phyloP scores from a whole-genome alignment of 2,797 vertebrate species.

The Myripristis murdjan region DNA sequence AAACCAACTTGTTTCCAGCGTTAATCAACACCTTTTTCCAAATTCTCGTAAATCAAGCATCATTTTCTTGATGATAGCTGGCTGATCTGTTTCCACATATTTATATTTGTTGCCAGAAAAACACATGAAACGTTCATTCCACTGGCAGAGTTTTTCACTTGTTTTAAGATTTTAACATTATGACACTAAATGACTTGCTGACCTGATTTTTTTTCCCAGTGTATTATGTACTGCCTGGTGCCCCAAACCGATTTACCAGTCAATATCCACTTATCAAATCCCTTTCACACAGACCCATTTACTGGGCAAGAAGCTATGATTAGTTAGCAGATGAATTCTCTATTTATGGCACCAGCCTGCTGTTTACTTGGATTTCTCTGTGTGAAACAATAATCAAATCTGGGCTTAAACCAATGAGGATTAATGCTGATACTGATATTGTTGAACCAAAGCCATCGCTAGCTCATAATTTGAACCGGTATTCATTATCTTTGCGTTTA shows the following conservation, averaged over 20 bases:
- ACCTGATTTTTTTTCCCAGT: no score
- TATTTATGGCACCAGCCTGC: neutral
- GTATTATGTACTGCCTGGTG: slow-evolving; percentile 3
- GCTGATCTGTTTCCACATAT: no score
- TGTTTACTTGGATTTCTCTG: slow-evolving; percentile 7
- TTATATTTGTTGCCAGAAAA: no score
- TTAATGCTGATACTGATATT: neutral
- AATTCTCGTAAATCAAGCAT: no score
- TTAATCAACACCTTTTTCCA: no score
- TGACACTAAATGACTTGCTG: no score
- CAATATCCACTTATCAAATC: neutral
- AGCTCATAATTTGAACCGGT: slow-evolving; percentile 4
- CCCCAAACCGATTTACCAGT: slow-evolving; percentile 22
- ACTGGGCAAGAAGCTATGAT: neutral
- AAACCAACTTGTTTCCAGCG: no score
- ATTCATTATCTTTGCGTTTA: neutral
- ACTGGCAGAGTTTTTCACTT: no score
- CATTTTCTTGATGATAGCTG: no score
- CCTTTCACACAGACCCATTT: slow-evolving; percentile 6
- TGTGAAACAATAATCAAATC: neutral
- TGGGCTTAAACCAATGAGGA: neutral
- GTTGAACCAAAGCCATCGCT: slow-evolving; percentile 10
- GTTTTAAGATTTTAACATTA: no score
- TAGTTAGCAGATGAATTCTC: slow-evolving; percentile 9
- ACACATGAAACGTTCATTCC: no score